Base-by-base conservation (phyloP, 2,113 vertebrate genomes). In the Cyanoliseus patagonus region DNA sequence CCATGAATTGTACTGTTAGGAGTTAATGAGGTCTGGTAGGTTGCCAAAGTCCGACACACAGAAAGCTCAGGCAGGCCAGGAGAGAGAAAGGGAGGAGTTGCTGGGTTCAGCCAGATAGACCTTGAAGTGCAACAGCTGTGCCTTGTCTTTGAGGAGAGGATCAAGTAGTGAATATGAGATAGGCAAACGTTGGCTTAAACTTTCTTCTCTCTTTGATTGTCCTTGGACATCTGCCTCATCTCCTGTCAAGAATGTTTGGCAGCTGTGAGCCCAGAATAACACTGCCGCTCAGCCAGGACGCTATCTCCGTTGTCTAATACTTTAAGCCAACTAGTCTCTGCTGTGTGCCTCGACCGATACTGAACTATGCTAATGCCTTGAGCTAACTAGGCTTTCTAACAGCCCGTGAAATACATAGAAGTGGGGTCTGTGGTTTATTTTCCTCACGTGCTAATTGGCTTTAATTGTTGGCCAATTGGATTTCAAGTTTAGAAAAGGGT, bases 141-240 rank as follows among this genome's bases (percentile, higher is more conserved):
- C 91, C 92, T 98, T 97, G 98, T 99, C 99, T 99, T 98, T 99
- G 98, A 99, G 99, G 98, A 98, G 97, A 97, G 98, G 98, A 99
- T 99, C 98, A 99, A 98, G 98, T 98, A 90, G 98, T 98, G 98
- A 98, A 98, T 98, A 99, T 98, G 98, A 99, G 99, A 99, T 98
- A 99, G 99, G 99, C 99, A 99, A 99, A 99, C 98, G 98, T 98
- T 98, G 98, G 98, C 98, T 99, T 99, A 99, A 99, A 99, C 98
- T 98, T 99, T 98, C 98, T 98, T 98, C 98, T 98, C 97, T 96
- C 99, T 99, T 99, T 99, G 99, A 99, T 99, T 99, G 98, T 98
- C 98, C 98, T 99, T 99, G 99, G 99, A 99, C 99, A 99, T 99
- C 99, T 99, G 99, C 99, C 99, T 98, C 98, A 98, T 98, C 99